Evolutionary conservation across 2,113 vertebrate genomes (phyloP).

Genomic region (Nycticryphes semicollaris): DNA sequence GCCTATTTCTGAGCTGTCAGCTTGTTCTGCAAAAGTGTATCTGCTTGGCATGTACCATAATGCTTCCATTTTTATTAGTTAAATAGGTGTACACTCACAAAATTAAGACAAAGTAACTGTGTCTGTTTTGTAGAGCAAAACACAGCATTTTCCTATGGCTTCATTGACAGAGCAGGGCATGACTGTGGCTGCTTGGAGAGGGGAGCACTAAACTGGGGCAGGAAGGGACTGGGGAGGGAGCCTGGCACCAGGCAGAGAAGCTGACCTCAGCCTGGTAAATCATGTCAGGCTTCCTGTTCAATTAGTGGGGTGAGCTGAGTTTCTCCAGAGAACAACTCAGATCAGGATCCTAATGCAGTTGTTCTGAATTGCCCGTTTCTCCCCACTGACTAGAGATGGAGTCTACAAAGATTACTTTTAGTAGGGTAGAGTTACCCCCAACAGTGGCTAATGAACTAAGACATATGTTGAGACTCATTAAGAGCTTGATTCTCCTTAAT

Average conservation of each 20-base stretch:
- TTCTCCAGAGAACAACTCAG: neutral
- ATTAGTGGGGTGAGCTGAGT: neutral
- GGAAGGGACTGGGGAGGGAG: neutral
- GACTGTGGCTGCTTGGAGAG: rapidly evolving
- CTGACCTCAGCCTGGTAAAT: neutral
- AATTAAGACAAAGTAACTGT: neutral
- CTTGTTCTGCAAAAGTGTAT: neutral
- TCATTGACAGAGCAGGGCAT: neutral
- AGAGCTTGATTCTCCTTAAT: neutral
- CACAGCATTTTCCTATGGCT: neutral
- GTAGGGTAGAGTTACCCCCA: neutral
- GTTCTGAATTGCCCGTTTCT: neutral
- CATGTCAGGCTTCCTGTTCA: rapidly evolving
- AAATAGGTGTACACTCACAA: neutral
- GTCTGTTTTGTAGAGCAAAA: neutral
- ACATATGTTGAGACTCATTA: neutral
- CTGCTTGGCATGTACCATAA: neutral
- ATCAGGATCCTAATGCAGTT: neutral
- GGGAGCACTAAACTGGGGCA: neutral
- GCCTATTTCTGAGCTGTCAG: neutral
- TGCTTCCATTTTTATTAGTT: neutral
- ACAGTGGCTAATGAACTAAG: neutral
- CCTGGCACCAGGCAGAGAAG: neutral
- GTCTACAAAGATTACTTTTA: neutral
- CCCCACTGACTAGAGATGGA: neutral